These are phyloP conservation scores for Drosophila nr. medialis DNA, from an alignment of 2,888 invertebrate species.

Conservation along the genomic window DNA sequence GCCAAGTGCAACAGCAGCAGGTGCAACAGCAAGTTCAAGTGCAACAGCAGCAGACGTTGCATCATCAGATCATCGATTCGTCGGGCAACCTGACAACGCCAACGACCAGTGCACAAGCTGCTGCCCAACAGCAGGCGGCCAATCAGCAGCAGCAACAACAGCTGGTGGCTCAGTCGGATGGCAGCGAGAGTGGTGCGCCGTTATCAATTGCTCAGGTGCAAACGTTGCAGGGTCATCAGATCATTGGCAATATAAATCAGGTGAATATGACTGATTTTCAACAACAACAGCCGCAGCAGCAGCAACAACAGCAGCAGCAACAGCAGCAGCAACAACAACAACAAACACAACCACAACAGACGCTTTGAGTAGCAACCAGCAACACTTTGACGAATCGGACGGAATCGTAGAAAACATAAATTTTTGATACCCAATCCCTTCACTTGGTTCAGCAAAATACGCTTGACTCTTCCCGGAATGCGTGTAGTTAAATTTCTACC, in stretches of 20 bases:
- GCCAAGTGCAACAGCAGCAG: conserved; percentile 78
- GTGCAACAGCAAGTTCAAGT: conserved; percentile 72
- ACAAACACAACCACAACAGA: conserved; percentile 71
- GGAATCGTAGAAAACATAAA: conserved; percentile 32
- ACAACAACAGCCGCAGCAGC: conserved; percentile 77
- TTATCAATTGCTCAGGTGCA: conserved; percentile 85
- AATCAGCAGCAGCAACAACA: conserved; percentile 74
- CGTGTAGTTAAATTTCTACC: conserved; percentile 47
- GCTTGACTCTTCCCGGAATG: conserved; percentile 49
- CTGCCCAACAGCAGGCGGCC: conserved; percentile 71
- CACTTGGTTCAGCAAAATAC: conserved; percentile 41
- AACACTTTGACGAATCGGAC: conserved; percentile 53
- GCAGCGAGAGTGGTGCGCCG: conserved; percentile 84
- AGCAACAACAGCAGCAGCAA: conserved; percentile 53
- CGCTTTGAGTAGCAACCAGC: conserved; percentile 58
- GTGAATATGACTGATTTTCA: conserved; percentile 85
- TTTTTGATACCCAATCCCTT: conserved; percentile 35
- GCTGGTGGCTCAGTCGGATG: conserved; percentile 84
- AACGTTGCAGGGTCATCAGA: conserved; percentile 85
- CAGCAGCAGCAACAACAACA: conserved; percentile 39
- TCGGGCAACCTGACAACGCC: conserved; percentile 83
- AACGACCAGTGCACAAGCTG: conserved; percentile 75
- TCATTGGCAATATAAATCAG: conserved; percentile 85
- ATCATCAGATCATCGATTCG: conserved; percentile 84
- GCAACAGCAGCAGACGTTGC: conserved; percentile 76